phyloP scores from a whole-genome alignment of 2,888 invertebrate species.

The Polyommatus iphigenia region DNA sequence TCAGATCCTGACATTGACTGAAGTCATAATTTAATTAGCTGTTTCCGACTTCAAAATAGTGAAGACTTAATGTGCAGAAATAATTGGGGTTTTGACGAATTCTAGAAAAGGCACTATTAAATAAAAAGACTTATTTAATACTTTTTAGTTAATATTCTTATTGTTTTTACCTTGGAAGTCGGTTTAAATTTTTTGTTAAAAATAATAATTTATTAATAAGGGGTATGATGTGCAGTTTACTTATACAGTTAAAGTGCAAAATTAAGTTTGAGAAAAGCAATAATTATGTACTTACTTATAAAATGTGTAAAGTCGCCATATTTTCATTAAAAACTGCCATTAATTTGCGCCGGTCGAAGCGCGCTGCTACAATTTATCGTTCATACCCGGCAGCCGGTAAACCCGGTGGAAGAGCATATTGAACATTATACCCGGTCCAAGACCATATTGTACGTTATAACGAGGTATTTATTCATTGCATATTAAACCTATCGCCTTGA shows the following conservation, averaged over 20 bases:
- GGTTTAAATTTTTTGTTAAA: too few relatives aligned
- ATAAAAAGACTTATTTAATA: too few relatives aligned
- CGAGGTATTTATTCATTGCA: slow-evolving; percentile 8
- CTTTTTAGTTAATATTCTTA: too few relatives aligned
- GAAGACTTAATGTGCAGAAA: too few relatives aligned
- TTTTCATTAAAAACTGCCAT: slow-evolving; percentile 11
- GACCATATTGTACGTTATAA: slow-evolving; percentile 12
- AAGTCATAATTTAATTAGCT: too few relatives aligned
- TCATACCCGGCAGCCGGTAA: neutral
- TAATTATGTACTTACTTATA: neutral
- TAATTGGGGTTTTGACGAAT: too few relatives aligned
- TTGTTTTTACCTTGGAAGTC: too few relatives aligned
- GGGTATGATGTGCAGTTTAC: too few relatives aligned
- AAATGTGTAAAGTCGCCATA: neutral
- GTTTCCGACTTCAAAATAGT: too few relatives aligned
- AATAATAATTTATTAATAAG: too few relatives aligned
- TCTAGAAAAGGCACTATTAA: too few relatives aligned
- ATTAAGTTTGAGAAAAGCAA: neutral
- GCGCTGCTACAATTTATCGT: slow-evolving; percentile 2
- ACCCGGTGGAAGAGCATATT: neutral
- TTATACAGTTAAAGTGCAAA: neutral
- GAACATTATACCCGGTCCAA: neutral
- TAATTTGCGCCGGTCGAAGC: slow-evolving; percentile 21
- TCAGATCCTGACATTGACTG: too few relatives aligned
- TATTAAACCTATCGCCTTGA: neutral